Evolutionary conservation across 2,888 invertebrate species (phyloP), one percentile per base, ranked within the genome.

Genomic region (Esperia sulphurella): DNA sequence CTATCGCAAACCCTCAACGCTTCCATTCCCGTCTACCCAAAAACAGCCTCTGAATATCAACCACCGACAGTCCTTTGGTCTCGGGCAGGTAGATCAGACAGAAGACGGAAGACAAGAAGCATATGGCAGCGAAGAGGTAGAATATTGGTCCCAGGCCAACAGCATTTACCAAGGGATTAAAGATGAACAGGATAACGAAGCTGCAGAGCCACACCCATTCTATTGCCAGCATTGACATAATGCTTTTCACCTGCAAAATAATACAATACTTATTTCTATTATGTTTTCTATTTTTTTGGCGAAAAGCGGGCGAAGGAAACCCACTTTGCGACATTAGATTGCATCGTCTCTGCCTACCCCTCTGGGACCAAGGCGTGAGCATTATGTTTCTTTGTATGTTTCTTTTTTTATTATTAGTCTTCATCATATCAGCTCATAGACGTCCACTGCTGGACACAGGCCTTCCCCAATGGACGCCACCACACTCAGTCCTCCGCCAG

Each of bases 131-230:
- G 54, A 83, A 83, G 30, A 80, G 41, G 54, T 78, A 83, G 62
- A 84, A 83, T 0, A 83, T 64, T 0, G 73, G 69, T 0, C 77
- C 78, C 28, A 82, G 57, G 0, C 81, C 82, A 1, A 83, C 59
- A 1, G 65, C 59, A 0, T 58, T 52, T 1, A 79, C 68, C 28
- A 81, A 56, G 0, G 82, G 80, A 31, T 73, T 76, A 65, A 78
- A 81, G 48, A 76, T 70, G 58, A 76, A 74, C 3, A 83, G 69
- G 12, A 78, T 63, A 0, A 76, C 42, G 44, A 75, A 82, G 58
- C 71, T 76, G 61, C 77, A 75, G 4, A 82, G 50, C 71, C 80
- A 81, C 0, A 64, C 58, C 75, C 77, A 80, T 45, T 83, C 80
- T 0, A 78, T 47, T 0, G 73, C 59, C 29, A 80, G 30, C 74